Conservation (phyloP, 2,888 invertebrate genomes). For the Psylliodes chrysocephalus region DNA sequence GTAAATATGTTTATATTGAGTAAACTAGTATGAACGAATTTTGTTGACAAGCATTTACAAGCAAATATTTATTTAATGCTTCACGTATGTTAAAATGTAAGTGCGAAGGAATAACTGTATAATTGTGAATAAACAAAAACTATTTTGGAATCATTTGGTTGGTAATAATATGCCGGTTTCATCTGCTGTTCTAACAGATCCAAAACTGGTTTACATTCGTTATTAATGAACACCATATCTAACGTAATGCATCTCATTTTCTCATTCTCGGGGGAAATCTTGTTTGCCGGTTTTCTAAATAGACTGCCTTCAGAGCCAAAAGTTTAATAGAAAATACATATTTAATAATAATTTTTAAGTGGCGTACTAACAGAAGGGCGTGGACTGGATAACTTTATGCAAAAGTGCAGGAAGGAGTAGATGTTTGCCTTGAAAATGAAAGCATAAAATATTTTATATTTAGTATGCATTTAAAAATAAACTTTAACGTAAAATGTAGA, state of each 20-base stretch:
- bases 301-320: neutral
- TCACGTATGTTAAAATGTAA: neutral
- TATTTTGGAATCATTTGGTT: slow-evolving; percentile 4
- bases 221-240: slow-evolving; percentile 13
- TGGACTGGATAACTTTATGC: too few relatives aligned
- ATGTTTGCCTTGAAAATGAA: too few relatives aligned
- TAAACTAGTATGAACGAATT: neutral
- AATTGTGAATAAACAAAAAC: slow-evolving; percentile 17
- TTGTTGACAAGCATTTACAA: neutral
- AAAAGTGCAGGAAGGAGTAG: too few relatives aligned
- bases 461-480: too few relatives aligned
- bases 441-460: too few relatives aligned
- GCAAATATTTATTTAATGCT: slow-evolving; percentile 10
- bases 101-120: slow-evolving; percentile 1
- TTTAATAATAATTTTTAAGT: slow-evolving; percentile 3
- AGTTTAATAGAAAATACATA: slow-evolving; percentile 14
- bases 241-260: slow-evolving; percentile 4
- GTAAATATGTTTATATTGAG: neutral
- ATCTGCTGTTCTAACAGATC: neutral
- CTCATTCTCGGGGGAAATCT: slow-evolving; percentile 22
- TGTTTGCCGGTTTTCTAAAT: slow-evolving; percentile 23
- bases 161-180: neutral
- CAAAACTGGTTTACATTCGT: slow-evolving; percentile 5
- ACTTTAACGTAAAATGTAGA: too few relatives aligned
- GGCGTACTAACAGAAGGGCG: too few relatives aligned